Percentiles rank a stretch among this genome's conserved stretches.
These are phyloP conservation scores for Umimayanthus chanpuru DNA, from an alignment of 92 coral and sea anemone species.

Conservation along the genomic window DNA sequence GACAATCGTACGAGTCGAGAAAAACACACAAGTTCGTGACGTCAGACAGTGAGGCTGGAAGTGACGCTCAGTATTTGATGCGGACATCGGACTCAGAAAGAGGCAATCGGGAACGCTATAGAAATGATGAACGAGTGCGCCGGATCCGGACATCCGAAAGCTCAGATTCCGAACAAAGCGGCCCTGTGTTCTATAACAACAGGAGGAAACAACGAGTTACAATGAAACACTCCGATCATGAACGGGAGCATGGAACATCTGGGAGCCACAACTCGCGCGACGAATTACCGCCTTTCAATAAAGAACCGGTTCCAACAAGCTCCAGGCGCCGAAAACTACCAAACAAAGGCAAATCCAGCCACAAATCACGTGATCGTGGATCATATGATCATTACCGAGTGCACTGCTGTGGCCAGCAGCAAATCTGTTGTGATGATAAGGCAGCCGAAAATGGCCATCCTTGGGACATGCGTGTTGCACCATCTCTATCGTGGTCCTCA, in stretches of 20 bases:
- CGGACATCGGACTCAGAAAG: neutral
- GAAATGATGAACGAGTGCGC: neutral
- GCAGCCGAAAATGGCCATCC: neutral
- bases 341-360: neutral
- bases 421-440: neutral
- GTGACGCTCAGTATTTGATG: neutral
- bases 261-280: neutral
- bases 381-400: neutral
- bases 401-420: neutral
- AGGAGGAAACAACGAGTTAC: neutral
- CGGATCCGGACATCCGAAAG: neutral
- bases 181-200: neutral
- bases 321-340: conserved; percentile 3
- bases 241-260: neutral
- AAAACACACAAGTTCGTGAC: neutral
- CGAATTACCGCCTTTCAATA: neutral
- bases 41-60: neutral
- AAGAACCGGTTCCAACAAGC: conserved; percentile 4
- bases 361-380: neutral
- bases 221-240: neutral
- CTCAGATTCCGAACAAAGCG: neutral
- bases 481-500: neutral
- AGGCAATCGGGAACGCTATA: neutral
- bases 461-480: neutral
- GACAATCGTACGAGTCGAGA: neutral